Evolutionary conservation across 2,113 vertebrate genomes (phyloP), one percentile per base, ranked within the genome.

Genomic region (Cebidichthys violaceus): DNA sequence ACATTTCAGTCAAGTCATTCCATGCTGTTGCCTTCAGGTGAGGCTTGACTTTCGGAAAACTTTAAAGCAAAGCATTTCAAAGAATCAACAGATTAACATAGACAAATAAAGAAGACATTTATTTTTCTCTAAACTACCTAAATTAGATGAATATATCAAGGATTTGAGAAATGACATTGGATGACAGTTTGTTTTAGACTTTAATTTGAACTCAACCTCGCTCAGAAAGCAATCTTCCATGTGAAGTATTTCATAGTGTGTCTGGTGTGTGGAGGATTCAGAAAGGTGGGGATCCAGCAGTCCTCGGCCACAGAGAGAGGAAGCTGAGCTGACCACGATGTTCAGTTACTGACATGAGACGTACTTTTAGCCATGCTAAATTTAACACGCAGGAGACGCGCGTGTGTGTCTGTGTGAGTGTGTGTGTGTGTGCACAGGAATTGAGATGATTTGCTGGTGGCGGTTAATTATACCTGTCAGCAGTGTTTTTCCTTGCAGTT

Each of bases 391-490:
- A 22, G 1, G 20, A 79, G 41, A 73, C 22, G 5, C 0, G 64
- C 57, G 81, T 73, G 69, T 64, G 64, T 24, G 43, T 54, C n/a
- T n/a, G 43, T 72, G 70, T 43, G 59, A 20, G 57, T 18, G 57
- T 17, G 69, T 54, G 80, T 71, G 79, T 68, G 59, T 18, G 31
- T 37, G 54, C 69, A 59, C 15, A 31, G 1, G 70, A 57, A 60
- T 70, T 6, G 10, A 75, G 69, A 82, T 83, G 88, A 89, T 88
- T 81, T 87, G 79, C 81, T 65, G 78, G 4, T 22, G 33, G 43
- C 50, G 70, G 82, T 86, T 91, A 82, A 90, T 89, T 87, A 88
- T 81, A 91, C 78, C 84, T 82, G 85, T 87, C 82, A 88, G 73
- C 80, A n/a, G 86, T 80, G 83, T 84, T 89, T 90, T 86, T 64